phyloP scores from a whole-genome alignment of 2,888 invertebrate genomes.

The Agrochola lychnidis region DNA sequence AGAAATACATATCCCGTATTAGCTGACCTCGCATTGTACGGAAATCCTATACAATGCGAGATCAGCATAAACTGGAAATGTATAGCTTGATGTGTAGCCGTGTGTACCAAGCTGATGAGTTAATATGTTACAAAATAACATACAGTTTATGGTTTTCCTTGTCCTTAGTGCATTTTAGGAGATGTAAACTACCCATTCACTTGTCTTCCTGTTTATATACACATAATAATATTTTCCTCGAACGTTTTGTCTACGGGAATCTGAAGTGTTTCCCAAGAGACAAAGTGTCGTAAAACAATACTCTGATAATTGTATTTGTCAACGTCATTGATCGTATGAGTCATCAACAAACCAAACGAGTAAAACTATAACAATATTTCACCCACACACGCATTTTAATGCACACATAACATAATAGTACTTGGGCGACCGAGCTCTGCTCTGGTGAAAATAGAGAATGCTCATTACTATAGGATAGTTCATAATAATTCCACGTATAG shows the following conservation, averaged over 20 bases:
- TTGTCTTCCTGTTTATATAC: constrained; percentile 33
- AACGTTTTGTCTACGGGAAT: constrained; percentile 7
- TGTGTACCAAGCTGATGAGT: neutral
- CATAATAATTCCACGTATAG: too few relatives aligned
- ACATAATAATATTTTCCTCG: constrained; percentile 29
- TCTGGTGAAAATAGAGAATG: too few relatives aligned
- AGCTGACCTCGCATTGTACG: too few relatives aligned
- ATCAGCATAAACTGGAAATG: too few relatives aligned
- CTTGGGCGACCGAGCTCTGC: too few relatives aligned
- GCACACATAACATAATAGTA: neutral
- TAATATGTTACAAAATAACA: constrained; percentile 17
- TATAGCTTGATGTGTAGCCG: too few relatives aligned
- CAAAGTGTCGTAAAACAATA: constrained; percentile 4
- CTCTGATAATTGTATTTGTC: constrained; percentile 19
- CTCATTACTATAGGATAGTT: too few relatives aligned
- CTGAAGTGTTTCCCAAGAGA: constrained; percentile 15
- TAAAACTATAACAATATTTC: constrained; percentile 23
- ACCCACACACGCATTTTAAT: neutral
- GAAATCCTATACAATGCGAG: too few relatives aligned
- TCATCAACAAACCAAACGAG: constrained; percentile 28
- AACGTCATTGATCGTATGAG: constrained; percentile 37
- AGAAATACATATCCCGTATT: too few relatives aligned
- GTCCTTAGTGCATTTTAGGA: constrained; percentile 21
- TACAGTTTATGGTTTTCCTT: constrained; percentile 30
- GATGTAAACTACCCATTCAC: constrained; percentile 8